Conservation (phyloP, 1,140 invertebrate genomes). For the Drosophila auraria region DNA sequence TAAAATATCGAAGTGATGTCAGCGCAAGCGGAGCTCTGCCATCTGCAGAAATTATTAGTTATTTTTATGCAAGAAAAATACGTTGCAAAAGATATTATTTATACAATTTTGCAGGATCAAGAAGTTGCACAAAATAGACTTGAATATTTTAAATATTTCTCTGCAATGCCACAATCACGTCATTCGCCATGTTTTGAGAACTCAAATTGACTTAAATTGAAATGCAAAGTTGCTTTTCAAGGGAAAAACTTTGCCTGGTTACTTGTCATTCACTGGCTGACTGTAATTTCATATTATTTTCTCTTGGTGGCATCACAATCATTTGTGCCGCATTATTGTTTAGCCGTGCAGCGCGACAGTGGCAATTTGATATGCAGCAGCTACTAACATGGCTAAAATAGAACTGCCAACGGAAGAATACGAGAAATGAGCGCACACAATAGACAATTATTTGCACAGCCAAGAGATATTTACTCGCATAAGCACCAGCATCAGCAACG, state of each 20-base stretch:
- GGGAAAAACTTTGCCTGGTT: constrained; percentile 6
- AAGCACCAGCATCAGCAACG: background rate
- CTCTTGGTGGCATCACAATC: constrained; percentile 31
- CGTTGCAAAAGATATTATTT: background rate
- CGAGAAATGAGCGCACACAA: constrained; percentile 48
- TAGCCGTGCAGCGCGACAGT: constrained; percentile 32
- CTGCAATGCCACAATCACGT: background rate
- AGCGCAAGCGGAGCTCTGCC: background rate
- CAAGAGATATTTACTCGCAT: constrained; percentile 18
- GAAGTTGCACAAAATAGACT: background rate
- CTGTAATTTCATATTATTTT: constrained; percentile 53
- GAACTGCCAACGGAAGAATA: constrained; percentile 9
- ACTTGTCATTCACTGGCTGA: constrained; percentile 49
- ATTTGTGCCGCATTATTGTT: constrained; percentile 38
- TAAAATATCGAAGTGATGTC: constrained; percentile 39
- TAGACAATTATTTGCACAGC: constrained; percentile 59
- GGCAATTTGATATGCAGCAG: constrained; percentile 54
- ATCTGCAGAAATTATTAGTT: background rate
- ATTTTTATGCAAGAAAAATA: too few relatives aligned
- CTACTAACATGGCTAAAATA: constrained; percentile 41
- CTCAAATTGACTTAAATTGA: background rate
- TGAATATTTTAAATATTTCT: background rate
- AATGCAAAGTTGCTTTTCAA: constrained; percentile 7
- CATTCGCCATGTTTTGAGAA: background rate
- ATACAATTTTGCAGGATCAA: too few relatives aligned